phyloP scores from a whole-genome alignment of 2,888 invertebrate genomes.

The Aleiodes leptofemur region DNA sequence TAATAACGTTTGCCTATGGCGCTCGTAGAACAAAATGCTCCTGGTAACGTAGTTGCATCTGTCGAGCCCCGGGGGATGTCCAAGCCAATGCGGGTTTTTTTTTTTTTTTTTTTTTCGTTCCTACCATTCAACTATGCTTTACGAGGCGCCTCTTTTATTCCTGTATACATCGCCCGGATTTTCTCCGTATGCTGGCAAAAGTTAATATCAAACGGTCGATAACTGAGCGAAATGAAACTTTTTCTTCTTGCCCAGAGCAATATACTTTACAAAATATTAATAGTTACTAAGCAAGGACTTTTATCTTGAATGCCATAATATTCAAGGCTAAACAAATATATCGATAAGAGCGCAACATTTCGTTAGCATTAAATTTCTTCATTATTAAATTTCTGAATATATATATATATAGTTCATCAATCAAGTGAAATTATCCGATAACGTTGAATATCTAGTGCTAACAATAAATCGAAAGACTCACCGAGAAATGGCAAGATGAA shows the following conservation, averaged over 20 bases:
- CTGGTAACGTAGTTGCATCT: conserved; percentile 23
- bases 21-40: conserved; percentile 17
- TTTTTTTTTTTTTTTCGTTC: conserved; percentile 9
- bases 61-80: conserved; percentile 17
- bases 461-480: conserved; percentile 6
- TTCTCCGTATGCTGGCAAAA: conserved; percentile 10
- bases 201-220: conserved; percentile 30
- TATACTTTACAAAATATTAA: neutral
- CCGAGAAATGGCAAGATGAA: neutral
- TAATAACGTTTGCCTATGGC: conserved; percentile 30
- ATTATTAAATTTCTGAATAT: neutral
- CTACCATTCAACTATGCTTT: conserved; percentile 2
- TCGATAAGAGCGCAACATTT: neutral
- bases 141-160: neutral
- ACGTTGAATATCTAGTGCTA: neutral
- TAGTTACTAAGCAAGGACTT: conserved; percentile 5
- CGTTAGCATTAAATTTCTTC: neutral
- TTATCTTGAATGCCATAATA: neutral
- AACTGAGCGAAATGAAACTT: conserved; percentile 21
- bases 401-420: neutral
- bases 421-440: neutral
- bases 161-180: conserved; percentile 10
- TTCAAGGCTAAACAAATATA: neutral
- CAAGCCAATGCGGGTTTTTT: conserved; percentile 16
- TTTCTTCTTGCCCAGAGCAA: conserved; percentile 1